phyloP scores from a whole-genome alignment of 1,140 invertebrate genomes.

The Drosophila simulans region DNA sequence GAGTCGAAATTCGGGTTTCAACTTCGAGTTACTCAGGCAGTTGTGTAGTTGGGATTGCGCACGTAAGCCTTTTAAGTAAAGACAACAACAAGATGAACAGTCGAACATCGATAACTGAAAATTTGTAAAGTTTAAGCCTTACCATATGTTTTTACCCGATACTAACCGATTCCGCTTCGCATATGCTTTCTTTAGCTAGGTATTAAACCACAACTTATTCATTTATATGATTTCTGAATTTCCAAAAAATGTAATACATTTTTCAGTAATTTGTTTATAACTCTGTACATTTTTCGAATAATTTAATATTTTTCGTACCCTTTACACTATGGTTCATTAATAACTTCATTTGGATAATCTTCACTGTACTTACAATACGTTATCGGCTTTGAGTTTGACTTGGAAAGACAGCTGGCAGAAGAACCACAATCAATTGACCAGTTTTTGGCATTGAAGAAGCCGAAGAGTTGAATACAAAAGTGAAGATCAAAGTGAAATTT shows the following conservation, averaged over 20 bases:
- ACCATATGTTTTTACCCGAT: background rate
- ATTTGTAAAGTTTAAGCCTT: background rate
- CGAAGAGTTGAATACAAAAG: constrained; percentile 26
- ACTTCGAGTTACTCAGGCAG: constrained; percentile 8
- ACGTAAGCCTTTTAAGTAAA: constrained; percentile 58
- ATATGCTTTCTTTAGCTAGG: background rate
- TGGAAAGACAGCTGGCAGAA: constrained; percentile 23
- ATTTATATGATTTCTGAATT: background rate
- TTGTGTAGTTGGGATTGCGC: constrained; percentile 32
- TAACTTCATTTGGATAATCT: background rate
- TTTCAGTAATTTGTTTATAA: no score
- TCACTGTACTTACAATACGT: constrained; percentile 1
- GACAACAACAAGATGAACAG: constrained; percentile 5
- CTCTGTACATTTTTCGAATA: no score
- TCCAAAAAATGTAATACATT: no score
- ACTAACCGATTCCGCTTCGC: background rate
- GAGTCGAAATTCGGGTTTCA: constrained; percentile 12
- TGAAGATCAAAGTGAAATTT: constrained; percentile 37
- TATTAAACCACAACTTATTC: background rate
- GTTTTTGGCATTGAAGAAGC: constrained; percentile 35
- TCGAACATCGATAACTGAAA: background rate
- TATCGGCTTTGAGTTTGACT: constrained; percentile 8
- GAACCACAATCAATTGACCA: constrained; percentile 35
- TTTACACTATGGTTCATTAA: no score
- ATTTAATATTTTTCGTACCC: no score